Evolutionary conservation across 1,140 invertebrate genomes (phyloP), one percentile per base, ranked within the genome.

Genomic region (Leptinotarsa defecta): DNA sequence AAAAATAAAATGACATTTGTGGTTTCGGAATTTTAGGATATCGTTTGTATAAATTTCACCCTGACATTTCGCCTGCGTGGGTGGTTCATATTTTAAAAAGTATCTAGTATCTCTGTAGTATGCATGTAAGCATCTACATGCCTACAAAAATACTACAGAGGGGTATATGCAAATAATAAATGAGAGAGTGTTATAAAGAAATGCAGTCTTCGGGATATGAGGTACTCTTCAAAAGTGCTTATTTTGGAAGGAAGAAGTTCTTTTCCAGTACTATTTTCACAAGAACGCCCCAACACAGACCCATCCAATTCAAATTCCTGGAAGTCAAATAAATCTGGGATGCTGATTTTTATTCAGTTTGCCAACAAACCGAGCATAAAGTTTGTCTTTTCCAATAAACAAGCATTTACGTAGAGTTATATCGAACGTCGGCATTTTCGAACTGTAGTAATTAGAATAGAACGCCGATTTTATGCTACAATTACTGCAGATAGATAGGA

Each of bases 401-500:
- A 34, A 65, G 64, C 27, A 65, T 65, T 65, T 65, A 20, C 64
- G 20, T 65, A 34, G 64, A 34, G 64, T 65, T 65, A 57, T 57
- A 57, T 57, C 15, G 52, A n/a, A 57, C 52, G 17, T 57, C 52
- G 52, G 52, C 17, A 57, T 57, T 17, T 68, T 24, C 43, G 19
- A 17, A 24, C 43, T 27, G 17, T 68, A 34, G 68, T 52, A 70
- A 70, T 70, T 70, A n/a, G 68, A 49, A 49, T 49, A 15, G 48
- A 70, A 70, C n/a, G 5, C n/a, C 13, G 64, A 65, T 65, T 70
- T 24, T 24, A 43, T 49, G 68, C 43, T 70, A 70, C 68, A 70
- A 70, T 70, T 70, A 70, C 68, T 70, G 68, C 68, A 70, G 68
- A 48, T 70, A 49, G 68, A 70, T 70, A 48, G 34, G 68, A 49